Evolutionary conservation across 2,797 vertebrate genomes (phyloP).

Genomic region (Scolopax rusticola): DNA sequence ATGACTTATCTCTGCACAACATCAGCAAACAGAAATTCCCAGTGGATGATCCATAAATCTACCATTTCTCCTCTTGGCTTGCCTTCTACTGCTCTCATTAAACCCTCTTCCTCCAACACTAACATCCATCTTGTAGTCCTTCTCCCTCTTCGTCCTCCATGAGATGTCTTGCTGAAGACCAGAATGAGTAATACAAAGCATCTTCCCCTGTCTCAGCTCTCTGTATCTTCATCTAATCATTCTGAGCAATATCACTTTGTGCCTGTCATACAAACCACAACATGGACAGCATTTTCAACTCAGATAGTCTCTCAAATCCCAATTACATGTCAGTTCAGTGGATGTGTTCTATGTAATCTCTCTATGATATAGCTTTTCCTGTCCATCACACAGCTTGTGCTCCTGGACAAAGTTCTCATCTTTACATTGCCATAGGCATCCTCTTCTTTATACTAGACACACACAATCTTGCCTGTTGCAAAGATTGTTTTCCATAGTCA

Average conservation of each 20-base stretch:
- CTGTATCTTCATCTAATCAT: background rate
- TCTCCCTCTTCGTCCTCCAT: background rate
- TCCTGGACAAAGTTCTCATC: background rate
- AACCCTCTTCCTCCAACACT: background rate
- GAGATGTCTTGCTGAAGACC: background rate
- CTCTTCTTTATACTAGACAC: background rate
- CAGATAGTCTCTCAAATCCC: background rate
- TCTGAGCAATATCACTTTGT: background rate
- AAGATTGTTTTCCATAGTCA: background rate
- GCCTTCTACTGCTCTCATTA: background rate
- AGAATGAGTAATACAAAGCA: background rate
- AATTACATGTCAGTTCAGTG: background rate
- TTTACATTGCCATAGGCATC: background rate
- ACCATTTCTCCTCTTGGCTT: background rate
- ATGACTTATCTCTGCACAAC: background rate
- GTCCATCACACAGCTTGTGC: background rate
- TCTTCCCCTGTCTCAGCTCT: background rate
- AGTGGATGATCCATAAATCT: background rate
- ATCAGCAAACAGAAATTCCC: conserved; percentile 12
- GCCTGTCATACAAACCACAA: background rate
- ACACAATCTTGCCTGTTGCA: background rate
- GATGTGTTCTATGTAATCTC: background rate
- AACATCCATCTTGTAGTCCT: background rate
- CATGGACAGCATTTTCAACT: background rate
- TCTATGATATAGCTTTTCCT: background rate